Percentiles rank a stretch among this genome's conserved stretches.
phyloP scores from a whole-genome alignment of 2,888 invertebrate species.

The Metalampra italica region DNA sequence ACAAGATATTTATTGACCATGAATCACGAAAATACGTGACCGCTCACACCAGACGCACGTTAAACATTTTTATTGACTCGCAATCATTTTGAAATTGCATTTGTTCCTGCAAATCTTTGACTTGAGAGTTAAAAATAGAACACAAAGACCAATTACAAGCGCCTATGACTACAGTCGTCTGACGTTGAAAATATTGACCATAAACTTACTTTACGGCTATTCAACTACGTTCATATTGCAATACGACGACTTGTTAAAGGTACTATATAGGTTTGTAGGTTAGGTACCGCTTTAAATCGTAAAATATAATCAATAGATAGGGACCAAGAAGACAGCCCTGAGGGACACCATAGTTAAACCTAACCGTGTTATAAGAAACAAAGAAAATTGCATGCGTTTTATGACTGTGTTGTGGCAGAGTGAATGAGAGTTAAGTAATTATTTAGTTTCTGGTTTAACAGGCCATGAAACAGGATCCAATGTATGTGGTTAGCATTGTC shows the following conservation, averaged over 20 bases:
- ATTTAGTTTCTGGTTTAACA: slow-evolving; percentile 19
- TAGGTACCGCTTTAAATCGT: too few relatives aligned
- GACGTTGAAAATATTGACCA: too few relatives aligned
- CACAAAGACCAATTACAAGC: too few relatives aligned
- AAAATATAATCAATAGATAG: background rate
- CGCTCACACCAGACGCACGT: background rate
- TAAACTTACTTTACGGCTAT: too few relatives aligned
- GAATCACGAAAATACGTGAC: background rate
- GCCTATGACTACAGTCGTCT: too few relatives aligned
- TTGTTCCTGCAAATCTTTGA: too few relatives aligned
- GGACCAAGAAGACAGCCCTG: background rate
- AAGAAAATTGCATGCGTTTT: background rate
- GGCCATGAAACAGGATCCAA: slow-evolving; percentile 22
- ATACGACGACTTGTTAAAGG: too few relatives aligned
- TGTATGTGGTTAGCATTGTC: slow-evolving; percentile 16
- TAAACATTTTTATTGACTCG: background rate
- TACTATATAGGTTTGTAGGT: too few relatives aligned
- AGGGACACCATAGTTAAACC: background rate
- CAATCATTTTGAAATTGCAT: background rate
- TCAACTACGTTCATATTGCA: too few relatives aligned
- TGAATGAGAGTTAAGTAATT: background rate
- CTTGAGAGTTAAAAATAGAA: too few relatives aligned
- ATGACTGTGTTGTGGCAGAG: background rate
- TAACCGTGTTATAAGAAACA: background rate
- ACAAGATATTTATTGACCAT: background rate